phyloP scores from a whole-genome alignment of 2,797 vertebrate genomes.

The Poecilia wingei region DNA sequence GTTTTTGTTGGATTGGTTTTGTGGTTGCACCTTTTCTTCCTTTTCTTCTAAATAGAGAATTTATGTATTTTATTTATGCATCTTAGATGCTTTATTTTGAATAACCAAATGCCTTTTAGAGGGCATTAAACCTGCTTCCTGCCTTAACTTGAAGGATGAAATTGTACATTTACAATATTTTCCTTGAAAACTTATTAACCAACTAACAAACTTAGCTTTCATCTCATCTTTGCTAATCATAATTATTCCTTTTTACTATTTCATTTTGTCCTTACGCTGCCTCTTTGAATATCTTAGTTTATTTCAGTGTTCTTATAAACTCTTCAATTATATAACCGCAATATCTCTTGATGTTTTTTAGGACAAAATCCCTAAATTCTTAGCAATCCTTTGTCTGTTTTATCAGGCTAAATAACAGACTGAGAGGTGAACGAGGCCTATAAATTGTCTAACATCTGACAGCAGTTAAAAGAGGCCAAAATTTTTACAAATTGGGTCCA shows the following conservation, averaged over 20 bases:
- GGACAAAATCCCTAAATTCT: not conserved
- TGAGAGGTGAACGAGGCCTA: not conserved
- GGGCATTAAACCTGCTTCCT: not conserved
- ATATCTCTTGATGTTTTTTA: not conserved
- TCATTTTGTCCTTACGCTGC: not conserved
- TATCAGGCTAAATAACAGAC: not conserved
- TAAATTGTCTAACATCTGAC: constrained; percentile 2
- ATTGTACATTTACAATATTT: not conserved
- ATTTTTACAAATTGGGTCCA: constrained; percentile 4
- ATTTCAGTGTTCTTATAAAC: not conserved
- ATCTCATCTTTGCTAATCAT: not conserved
- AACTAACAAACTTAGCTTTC: not conserved
- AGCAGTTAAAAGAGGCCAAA: constrained; percentile 22
- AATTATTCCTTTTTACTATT: not conserved
- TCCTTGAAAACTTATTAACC: not conserved
- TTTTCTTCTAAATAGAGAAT: not conserved
- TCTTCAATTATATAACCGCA: not conserved
- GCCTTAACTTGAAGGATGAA: not conserved
- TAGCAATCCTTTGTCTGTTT: not conserved
- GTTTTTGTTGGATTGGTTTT: not conserved
- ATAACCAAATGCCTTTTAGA: not conserved
- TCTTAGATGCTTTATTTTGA: not conserved
- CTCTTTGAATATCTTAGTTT: not conserved
- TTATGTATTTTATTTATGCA: not conserved
- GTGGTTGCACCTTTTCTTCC: not conserved